Percentiles rank a stretch among this genome's conserved stretches.
Conservation (phyloP, 2,888 invertebrate genomes). For the Ophioninae sp. region DNA sequence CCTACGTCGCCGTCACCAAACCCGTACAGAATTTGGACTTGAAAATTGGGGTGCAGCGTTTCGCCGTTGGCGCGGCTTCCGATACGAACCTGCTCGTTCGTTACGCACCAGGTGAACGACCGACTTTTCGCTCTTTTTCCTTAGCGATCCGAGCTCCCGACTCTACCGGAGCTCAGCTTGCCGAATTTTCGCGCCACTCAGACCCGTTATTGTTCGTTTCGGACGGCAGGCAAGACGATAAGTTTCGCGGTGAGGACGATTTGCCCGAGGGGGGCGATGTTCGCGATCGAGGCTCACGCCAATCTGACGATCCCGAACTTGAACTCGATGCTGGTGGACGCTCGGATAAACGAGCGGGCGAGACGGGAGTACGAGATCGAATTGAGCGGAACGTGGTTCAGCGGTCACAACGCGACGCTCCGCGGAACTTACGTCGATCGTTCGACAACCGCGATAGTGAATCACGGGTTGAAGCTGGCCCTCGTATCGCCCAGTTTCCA, state of each 20-base stretch:
- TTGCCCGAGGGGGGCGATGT: conserved; percentile 86
- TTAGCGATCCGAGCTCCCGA: too few relatives aligned
- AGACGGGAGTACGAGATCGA: conserved; percentile 87
- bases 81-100: conserved; percentile 82
- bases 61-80: conserved; percentile 83
- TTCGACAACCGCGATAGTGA: conserved; percentile 85
- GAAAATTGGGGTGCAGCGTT: conserved; percentile 83
- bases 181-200: too few relatives aligned
- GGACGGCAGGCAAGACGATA: conserved; percentile 82
- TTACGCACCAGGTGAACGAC: conserved; percentile 82
- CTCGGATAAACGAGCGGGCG: conserved; percentile 87
- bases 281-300: conserved; percentile 87
- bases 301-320: conserved; percentile 89
- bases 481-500: conserved; percentile 88
- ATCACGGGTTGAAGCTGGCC: conserved; percentile 87
- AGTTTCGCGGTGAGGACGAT: conserved; percentile 83
- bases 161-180: too few relatives aligned
- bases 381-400: conserved; percentile 90
- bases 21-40: conserved; percentile 87
- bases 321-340: conserved; percentile 86
- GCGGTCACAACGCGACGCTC: conserved; percentile 87
- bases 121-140: neutral
- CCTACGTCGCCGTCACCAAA: conserved; percentile 85
- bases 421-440: conserved; percentile 89
- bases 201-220: too few relatives aligned